Evolutionary conservation across 2,113 vertebrate genomes (phyloP), one percentile per base, ranked within the genome.

Genomic region (Potamarius usumacintae): DNA sequence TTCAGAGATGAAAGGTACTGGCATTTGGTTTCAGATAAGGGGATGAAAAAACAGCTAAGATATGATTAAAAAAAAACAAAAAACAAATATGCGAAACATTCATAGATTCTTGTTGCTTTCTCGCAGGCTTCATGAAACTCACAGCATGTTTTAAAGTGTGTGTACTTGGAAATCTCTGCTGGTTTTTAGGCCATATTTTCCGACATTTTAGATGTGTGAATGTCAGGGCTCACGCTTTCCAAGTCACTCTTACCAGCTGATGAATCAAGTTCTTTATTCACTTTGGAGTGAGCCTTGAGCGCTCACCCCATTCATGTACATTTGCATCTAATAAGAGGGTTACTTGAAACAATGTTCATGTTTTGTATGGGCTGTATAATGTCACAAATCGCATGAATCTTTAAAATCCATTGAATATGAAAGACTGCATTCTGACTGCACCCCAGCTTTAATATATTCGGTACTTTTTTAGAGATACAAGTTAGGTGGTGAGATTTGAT

Each of bases 191-290:
- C 57, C 57, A 52, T 67, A n/a, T 62, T 86, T 84, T 87, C 34
- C 62, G n/a, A 69, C 69, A 62, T 85, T 69, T 80, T 63, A 84
- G 72, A 53, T 50, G 65, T 86, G 65, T 89, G 88, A 89, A 84
- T 89, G 67, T 78, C 76, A 79, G 52, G 57, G 83, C 85, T 86
- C 57, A 63, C 60, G 71, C 81, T 83, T 86, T 86, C 88, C 80
- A 34, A 79, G 60, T 60, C 62, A 58, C 69, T 89, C 84, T 77
- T 85, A 81, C n/a, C 72, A 53, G 58, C 84, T 78, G 86, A 92
- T 91, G 91, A 91, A 91, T 92, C 88, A 67, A 86, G 60, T 57
- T 87, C 91, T 91, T 91, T 92, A 92, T 92, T 67, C 84, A 27
- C 30, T 27, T 76, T 27, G 81, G 11, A 25, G 58, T 60, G 67